Conservation (phyloP, 2,797 vertebrate genomes). For the Pseudochirops corinnae region DNA sequence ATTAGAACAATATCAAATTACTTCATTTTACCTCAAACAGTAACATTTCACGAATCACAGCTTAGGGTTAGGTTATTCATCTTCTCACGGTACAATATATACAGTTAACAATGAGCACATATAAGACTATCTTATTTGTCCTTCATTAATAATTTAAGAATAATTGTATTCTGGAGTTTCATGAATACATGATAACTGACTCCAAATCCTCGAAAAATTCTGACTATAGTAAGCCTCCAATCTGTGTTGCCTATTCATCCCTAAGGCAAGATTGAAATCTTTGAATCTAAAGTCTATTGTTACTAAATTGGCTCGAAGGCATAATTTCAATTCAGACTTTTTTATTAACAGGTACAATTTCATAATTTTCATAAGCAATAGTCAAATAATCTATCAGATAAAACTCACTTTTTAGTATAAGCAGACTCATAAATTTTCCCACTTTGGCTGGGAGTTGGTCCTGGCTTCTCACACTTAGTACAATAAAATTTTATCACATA, state of each 20-base stretch:
- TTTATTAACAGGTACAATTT: not conserved
- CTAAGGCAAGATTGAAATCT: not conserved
- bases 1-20: not conserved
- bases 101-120: not conserved
- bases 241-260: not conserved
- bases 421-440: not conserved
- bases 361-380: not conserved
- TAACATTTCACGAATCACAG: not conserved
- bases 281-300: not conserved
- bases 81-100: not conserved
- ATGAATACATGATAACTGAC: not conserved
- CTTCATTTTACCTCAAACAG: not conserved
- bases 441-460: not conserved
- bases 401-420: not conserved
- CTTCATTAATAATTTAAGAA: not conserved
- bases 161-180: not conserved
- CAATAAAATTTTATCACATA: not conserved
- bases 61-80: not conserved
- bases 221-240: not conserved
- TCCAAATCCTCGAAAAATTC: not conserved
- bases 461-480: not conserved
- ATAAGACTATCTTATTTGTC: not conserved
- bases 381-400: not conserved
- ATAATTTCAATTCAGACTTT: not conserved
- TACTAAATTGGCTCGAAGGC: not conserved